Conservation (phyloP, 2,113 vertebrate species). For the Cepphus grylle region DNA sequence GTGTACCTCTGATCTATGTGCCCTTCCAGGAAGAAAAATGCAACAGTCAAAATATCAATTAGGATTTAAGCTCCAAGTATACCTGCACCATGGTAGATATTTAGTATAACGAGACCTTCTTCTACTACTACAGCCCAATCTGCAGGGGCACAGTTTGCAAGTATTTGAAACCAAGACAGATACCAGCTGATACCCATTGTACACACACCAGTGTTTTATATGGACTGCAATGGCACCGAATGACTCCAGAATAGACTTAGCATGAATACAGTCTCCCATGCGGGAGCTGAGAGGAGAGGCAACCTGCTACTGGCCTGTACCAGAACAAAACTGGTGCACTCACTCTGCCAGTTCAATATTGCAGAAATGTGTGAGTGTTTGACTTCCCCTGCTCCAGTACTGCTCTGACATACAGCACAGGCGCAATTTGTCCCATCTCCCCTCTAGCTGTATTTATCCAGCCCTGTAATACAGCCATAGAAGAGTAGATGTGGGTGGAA, state of each 20-base stretch:
- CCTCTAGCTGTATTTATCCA: neutral
- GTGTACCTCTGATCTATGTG: neutral
- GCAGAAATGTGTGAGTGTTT: neutral
- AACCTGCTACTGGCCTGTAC: neutral
- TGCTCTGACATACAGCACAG: neutral
- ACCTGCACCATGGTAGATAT: neutral
- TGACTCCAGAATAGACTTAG: neutral
- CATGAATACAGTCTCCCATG: neutral
- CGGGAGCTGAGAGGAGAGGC: neutral
- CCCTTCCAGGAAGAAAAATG: neutral
- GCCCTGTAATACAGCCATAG: neutral
- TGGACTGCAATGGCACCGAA: neutral
- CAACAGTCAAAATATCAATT: neutral
- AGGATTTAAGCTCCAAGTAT: neutral
- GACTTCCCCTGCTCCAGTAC: neutral
- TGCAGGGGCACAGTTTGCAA: neutral
- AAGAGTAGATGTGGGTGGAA: neutral
- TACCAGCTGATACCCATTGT: neutral
- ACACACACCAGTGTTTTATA: neutral
- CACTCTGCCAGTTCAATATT: neutral
- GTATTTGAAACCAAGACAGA: neutral
- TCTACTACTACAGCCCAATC: neutral
- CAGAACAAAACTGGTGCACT: neutral
- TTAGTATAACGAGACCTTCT: neutral
- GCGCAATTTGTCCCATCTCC: neutral